Conservation (phyloP, 2,797 vertebrate species). For the Acestrorhynchus altus region DNA sequence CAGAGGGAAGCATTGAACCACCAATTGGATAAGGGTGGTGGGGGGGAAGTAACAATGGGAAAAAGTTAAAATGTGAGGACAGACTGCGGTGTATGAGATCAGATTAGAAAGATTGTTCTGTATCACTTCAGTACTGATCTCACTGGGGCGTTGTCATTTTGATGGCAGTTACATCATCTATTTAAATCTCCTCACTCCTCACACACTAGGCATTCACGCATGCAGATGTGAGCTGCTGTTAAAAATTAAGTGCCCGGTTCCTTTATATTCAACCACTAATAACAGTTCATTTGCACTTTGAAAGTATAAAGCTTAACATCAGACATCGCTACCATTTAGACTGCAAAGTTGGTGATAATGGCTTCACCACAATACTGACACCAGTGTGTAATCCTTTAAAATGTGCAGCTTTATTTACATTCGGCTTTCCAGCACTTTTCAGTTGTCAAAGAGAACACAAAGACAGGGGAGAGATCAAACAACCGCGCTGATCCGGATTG, state of each 20-base stretch:
- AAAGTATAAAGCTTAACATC: slow-evolving; percentile 21
- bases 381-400: slow-evolving; percentile 36
- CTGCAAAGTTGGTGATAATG: slow-evolving; percentile 42
- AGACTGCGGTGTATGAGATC: slow-evolving; percentile 30
- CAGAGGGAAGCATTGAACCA: slow-evolving; percentile 50
- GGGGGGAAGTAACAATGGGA: neutral
- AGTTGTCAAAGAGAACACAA: slow-evolving; percentile 25
- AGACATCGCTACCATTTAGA: slow-evolving; percentile 11
- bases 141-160: slow-evolving; percentile 20
- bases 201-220: slow-evolving; percentile 15
- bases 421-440: slow-evolving; percentile 7
- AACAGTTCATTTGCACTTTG: slow-evolving; percentile 32
- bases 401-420: slow-evolving; percentile 16
- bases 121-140: slow-evolving; percentile 16
- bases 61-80: slow-evolving; percentile 7
- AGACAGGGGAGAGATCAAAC: slow-evolving; percentile 46
- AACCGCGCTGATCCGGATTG: slow-evolving; percentile 37
- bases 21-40: neutral
- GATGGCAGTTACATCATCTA: slow-evolving; percentile 16
- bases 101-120: slow-evolving; percentile 32
- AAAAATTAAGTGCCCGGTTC: slow-evolving; percentile 19
- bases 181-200: neutral
- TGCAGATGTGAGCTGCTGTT: slow-evolving; percentile 32
- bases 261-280: slow-evolving; percentile 44
- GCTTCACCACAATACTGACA: neutral